Evolutionary conservation across 2,113 vertebrate species (phyloP).

Genomic region (Todiramphus saurophagus): DNA sequence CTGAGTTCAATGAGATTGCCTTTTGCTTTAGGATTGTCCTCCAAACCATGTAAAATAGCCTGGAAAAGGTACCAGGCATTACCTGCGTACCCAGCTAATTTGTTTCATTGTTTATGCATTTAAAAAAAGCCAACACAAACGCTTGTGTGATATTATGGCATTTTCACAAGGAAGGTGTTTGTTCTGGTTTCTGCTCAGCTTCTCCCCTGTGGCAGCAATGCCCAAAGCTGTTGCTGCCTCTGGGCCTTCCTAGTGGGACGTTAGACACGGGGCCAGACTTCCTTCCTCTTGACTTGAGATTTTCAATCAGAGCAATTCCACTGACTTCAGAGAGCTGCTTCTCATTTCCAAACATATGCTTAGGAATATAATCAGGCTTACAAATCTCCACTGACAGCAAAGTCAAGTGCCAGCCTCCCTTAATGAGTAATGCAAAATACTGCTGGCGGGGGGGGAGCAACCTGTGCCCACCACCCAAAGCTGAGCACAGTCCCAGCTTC

Average conservation of each 20-base stretch:
- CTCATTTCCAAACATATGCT: constrained; percentile 50
- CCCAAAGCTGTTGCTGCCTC: neutral
- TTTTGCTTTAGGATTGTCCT: neutral
- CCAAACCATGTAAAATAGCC: neutral
- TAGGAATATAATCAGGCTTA: constrained; percentile 44
- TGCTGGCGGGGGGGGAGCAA: neutral
- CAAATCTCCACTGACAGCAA: neutral
- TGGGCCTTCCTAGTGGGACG: neutral
- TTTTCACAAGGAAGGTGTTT: neutral
- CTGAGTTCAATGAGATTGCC: neutral
- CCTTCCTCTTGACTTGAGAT: constrained; percentile 17
- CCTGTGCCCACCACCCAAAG: neutral
- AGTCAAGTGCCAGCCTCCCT: neutral
- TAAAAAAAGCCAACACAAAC: neutral
- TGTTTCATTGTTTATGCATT: neutral
- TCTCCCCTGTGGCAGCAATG: rapidly evolving
- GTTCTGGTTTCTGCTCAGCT: neutral
- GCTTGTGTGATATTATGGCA: neutral
- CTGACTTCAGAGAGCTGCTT: constrained; percentile 12
- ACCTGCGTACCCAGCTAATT: neutral
- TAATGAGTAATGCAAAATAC: neutral
- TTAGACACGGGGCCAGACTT: neutral
- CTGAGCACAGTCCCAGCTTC: rapidly evolving
- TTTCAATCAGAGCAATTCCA: constrained; percentile 31
- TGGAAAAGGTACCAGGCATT: neutral